phyloP scores from a whole-genome alignment of 2,888 invertebrate species.

The Latrodectus hesperus region DNA sequence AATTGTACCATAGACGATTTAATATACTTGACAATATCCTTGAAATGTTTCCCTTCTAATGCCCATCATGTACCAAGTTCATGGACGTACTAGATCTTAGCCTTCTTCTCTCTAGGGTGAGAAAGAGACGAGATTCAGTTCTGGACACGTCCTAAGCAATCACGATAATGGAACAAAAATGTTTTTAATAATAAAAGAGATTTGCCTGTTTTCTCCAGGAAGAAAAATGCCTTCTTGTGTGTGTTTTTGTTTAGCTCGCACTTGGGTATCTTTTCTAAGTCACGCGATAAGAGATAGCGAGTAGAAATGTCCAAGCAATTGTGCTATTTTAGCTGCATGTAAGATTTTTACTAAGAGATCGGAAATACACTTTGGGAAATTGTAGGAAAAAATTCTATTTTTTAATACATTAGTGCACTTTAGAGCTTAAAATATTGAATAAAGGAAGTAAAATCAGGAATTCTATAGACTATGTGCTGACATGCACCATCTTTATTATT shows the following conservation, averaged over 20 bases:
- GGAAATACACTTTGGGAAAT: slow-evolving; percentile 26
- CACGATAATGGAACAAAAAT: slow-evolving; percentile 45
- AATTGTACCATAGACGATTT: slow-evolving; percentile 48
- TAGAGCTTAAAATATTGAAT: too few relatives aligned
- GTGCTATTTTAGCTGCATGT: too few relatives aligned
- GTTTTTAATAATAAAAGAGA: slow-evolving; percentile 45
- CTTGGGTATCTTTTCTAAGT: slow-evolving; percentile 14
- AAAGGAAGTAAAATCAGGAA: too few relatives aligned
- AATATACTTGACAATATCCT: background rate
- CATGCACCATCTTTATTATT: too few relatives aligned
- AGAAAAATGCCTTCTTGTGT: background rate
- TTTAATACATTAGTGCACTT: too few relatives aligned
- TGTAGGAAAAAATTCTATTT: background rate
- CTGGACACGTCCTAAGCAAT: slow-evolving; percentile 47
- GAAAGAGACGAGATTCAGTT: slow-evolving; percentile 10
- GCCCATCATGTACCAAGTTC: background rate
- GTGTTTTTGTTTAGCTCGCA: background rate
- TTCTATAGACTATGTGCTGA: too few relatives aligned
- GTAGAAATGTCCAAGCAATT: too few relatives aligned
- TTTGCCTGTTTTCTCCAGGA: background rate
- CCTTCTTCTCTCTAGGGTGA: slow-evolving; percentile 3
- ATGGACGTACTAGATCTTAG: background rate
- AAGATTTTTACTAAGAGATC: background rate
- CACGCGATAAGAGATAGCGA: background rate
- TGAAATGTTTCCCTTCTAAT: background rate